These are phyloP conservation scores for Synodontis membranacea DNA, from an alignment of 2,113 vertebrate genomes.

Conservation along the genomic window DNA sequence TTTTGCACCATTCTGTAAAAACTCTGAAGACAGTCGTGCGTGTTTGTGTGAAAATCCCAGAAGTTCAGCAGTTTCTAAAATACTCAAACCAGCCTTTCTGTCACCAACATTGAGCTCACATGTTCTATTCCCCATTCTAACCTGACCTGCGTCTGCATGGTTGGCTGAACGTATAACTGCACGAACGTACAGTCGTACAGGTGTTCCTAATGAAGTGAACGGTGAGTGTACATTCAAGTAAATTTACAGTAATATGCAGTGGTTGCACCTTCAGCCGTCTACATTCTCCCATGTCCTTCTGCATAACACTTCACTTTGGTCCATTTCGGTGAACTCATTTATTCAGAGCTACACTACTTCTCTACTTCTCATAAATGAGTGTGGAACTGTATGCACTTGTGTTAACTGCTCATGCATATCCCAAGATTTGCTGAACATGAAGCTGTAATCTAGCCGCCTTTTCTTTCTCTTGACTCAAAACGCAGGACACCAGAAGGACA, in stretches of 20 bases:
- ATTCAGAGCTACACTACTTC: background rate
- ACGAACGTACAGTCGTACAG: background rate
- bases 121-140: too few relatives aligned
- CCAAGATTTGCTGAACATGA: background rate
- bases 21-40: too few relatives aligned
- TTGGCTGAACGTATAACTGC: background rate
- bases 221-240: background rate
- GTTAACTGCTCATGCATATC: background rate
- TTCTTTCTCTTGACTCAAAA: slow-evolving; percentile 12
- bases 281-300: background rate
- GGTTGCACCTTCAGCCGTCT: slow-evolving; percentile 17
- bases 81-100: too few relatives aligned
- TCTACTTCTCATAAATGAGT: background rate
- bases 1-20: too few relatives aligned
- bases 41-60: too few relatives aligned
- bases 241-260: slow-evolving; percentile 14
- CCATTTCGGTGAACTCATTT: background rate
- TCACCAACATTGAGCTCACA: too few relatives aligned
- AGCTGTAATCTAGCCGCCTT: background rate
- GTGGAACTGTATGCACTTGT: background rate
- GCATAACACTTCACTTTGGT: background rate
- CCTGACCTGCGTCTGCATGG: background rate
- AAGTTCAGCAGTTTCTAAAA: too few relatives aligned
- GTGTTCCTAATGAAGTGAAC: background rate
- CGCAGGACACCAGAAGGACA: background rate